Conservation (phyloP, 1,140 invertebrate species). For the Caenorhabditis remanei region DNA sequence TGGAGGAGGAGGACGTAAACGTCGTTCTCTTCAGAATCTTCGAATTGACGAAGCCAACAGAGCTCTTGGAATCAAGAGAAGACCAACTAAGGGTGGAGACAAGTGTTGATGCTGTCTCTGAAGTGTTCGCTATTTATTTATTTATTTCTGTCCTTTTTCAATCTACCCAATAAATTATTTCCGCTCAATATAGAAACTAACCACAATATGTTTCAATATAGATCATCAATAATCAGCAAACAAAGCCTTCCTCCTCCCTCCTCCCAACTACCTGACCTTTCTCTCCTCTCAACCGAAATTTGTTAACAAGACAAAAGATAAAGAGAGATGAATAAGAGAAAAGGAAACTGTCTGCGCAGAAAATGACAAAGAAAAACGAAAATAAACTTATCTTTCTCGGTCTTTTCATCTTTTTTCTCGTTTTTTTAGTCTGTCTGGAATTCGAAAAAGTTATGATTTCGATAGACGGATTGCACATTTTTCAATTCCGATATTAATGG, state of each 20-base stretch:
- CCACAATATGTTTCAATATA: background rate
- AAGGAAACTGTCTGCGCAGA: background rate
- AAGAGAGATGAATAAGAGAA: conserved; percentile 34
- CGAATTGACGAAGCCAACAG: conserved; percentile 52
- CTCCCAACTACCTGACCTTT: background rate
- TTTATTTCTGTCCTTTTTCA: background rate
- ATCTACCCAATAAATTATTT: background rate
- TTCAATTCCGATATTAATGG: too few species aligned
- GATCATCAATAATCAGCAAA: conserved; percentile 18
- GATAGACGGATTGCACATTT: too few species aligned
- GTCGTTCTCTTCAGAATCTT: conserved; percentile 61
- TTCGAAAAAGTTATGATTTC: too few species aligned
- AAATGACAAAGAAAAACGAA: background rate
- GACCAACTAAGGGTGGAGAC: background rate
- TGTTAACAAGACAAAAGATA: conserved; percentile 31
- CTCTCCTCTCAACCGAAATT: conserved; percentile 27
- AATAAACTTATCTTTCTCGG: background rate
- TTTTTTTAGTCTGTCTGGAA: background rate
- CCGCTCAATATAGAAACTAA: background rate
- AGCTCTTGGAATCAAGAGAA: conserved; percentile 40
- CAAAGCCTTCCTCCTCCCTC: background rate
- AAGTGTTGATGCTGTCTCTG: background rate
- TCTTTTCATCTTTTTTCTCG: background rate
- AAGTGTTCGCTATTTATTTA: background rate
- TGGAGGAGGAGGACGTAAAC: conserved; percentile 59